phyloP scores from a whole-genome alignment of 2,888 invertebrate species.

The Autographa gamma region DNA sequence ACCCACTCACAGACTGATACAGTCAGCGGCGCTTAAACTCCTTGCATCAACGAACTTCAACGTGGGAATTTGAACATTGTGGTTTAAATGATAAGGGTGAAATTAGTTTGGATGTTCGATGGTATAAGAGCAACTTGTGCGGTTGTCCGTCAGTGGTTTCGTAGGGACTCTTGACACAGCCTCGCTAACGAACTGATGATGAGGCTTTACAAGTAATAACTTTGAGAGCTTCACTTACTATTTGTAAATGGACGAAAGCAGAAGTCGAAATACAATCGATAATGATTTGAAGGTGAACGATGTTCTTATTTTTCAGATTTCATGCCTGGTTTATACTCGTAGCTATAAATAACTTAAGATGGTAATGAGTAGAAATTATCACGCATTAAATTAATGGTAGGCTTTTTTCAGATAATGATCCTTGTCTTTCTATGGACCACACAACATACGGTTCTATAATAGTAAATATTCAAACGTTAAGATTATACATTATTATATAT shows the following conservation, averaged over 20 bases:
- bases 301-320: no score
- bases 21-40: constrained; percentile 45
- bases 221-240: constrained; percentile 62
- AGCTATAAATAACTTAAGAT: no score
- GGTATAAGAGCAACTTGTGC: constrained; percentile 43
- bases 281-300: background rate
- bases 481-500: background rate
- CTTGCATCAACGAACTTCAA: constrained; percentile 3
- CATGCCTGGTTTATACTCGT: no score
- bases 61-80: constrained; percentile 41
- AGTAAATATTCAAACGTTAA: constrained; percentile 15
- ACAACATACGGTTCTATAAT: constrained; percentile 2
- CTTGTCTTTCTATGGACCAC: background rate
- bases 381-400: background rate
- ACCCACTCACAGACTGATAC: constrained; percentile 68
- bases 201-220: constrained; percentile 64
- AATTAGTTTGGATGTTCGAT: constrained; percentile 34
- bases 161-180: constrained; percentile 72
- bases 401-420: no score
- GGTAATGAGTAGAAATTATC: background rate
- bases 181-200: constrained; percentile 76
- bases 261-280: constrained; percentile 9
- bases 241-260: constrained; percentile 25
- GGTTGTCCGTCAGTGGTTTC: constrained; percentile 55
- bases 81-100: constrained; percentile 27